phyloP scores from a whole-genome alignment of 35 echinoderm and acorn worm species.

The Heliocidaris erythrogramma region DNA sequence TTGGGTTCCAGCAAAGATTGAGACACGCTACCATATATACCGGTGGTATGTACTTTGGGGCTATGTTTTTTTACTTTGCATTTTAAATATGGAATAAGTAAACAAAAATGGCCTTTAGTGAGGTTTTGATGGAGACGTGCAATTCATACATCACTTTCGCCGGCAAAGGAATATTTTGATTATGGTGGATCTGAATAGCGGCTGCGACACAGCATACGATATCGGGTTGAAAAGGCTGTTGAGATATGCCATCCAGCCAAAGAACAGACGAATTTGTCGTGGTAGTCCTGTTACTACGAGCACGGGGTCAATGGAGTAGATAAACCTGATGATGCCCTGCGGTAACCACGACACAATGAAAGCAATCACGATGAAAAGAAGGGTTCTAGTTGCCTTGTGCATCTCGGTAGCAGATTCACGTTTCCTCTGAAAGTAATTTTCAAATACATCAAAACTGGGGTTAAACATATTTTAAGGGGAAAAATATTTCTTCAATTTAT shows the following conservation, averaged over 20 bases:
- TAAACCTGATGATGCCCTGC: neutral
- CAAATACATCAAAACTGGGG: neutral
- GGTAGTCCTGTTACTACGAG: neutral
- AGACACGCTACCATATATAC: too few relatives aligned
- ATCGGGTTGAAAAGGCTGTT: conserved; percentile 31
- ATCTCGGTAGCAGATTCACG: conserved; percentile 4
- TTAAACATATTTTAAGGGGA: too few relatives aligned
- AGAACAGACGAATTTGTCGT: neutral
- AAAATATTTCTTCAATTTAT: too few relatives aligned
- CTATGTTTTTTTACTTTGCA: too few relatives aligned
- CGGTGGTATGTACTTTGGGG: too few relatives aligned
- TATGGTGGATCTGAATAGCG: neutral
- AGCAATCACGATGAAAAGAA: neutral
- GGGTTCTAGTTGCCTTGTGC: neutral
- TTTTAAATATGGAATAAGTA: too few relatives aligned
- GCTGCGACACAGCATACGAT: neutral
- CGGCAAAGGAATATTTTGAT: neutral
- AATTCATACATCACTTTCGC: neutral
- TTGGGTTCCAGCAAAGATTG: too few relatives aligned
- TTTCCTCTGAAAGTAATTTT: neutral
- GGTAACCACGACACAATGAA: neutral
- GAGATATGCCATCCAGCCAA: neutral
- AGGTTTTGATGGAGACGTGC: too few relatives aligned
- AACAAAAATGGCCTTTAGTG: too few relatives aligned
- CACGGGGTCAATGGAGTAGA: neutral